Percentiles rank a stretch among this genome's conserved stretches.
phyloP scores from a whole-genome alignment of 2,888 invertebrate species.

The Sabatieria punctata region DNA sequence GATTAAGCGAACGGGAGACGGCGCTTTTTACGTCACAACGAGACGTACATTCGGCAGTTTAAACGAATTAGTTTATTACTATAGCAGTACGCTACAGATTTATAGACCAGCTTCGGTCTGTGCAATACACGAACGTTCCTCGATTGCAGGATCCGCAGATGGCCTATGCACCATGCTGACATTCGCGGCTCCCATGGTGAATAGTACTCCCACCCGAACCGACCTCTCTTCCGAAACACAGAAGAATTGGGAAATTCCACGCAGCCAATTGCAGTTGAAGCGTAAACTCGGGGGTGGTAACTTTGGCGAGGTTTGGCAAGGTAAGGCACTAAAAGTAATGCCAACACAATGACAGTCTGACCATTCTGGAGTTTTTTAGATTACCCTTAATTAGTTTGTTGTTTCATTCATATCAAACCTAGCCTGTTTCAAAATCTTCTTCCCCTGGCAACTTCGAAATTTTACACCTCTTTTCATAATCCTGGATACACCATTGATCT shows the following conservation, averaged over 20 bases:
- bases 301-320: conserved; percentile 92
- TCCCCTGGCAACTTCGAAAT: too few species aligned
- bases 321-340: too few species aligned
- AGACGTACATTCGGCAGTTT: conserved; percentile 79
- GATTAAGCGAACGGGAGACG: conserved; percentile 73
- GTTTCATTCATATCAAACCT: too few species aligned
- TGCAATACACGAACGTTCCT: too few species aligned
- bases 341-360: too few species aligned
- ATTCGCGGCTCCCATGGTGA: conserved; percentile 71
- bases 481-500: too few species aligned
- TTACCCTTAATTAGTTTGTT: too few species aligned
- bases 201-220: conserved; percentile 89
- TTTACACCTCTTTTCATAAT: too few species aligned
- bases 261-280: conserved; percentile 66
- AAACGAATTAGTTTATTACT: conserved; percentile 78
- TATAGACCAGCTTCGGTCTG: neutral
- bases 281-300: conserved; percentile 85
- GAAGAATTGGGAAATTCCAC: conserved; percentile 89
- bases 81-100: conserved; percentile 53
- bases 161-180: conserved; percentile 85
- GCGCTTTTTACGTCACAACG: conserved; percentile 66
- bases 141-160: conserved; percentile 62
- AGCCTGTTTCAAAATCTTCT: too few species aligned
- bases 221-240: conserved; percentile 82
- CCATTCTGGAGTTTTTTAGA: too few species aligned